Percentiles rank a stretch among this genome's conserved stretches.
phyloP scores from a whole-genome alignment of 2,113 vertebrate genomes.

The Nicator chloris region DNA sequence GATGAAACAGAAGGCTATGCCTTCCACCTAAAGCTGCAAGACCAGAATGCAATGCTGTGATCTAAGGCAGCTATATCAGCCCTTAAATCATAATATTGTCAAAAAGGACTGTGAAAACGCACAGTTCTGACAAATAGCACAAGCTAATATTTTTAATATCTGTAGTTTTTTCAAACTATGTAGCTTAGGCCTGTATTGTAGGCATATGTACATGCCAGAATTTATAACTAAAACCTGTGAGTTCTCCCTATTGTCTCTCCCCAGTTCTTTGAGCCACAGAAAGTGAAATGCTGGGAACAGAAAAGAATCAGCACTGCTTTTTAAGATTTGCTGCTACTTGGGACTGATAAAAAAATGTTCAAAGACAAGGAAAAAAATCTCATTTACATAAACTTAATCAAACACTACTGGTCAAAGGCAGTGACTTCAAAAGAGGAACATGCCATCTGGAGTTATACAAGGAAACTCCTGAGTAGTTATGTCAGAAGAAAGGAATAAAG shows the following conservation, averaged over 20 bases:
- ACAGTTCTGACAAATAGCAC: neutral
- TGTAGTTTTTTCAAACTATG: neutral
- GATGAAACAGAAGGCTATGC: neutral
- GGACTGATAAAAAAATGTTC: neutral
- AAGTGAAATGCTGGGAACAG: neutral
- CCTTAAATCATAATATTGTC: neutral
- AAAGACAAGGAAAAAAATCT: neutral
- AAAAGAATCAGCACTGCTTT: neutral
- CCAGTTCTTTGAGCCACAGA: neutral
- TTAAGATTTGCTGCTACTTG: neutral
- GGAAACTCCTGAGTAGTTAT: neutral
- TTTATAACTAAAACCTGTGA: neutral
- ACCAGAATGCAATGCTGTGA: neutral
- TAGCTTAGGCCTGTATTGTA: neutral
- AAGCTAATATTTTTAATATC: neutral
- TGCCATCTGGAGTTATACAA: neutral
- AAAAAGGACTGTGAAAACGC: neutral
- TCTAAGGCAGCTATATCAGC: neutral
- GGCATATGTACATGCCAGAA: neutral
- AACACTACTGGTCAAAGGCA: conserved; percentile 25
- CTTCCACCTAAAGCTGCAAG: neutral
- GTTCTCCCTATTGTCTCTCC: neutral
- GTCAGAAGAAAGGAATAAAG: neutral
- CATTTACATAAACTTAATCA: conserved; percentile 19
- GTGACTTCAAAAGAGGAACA: neutral